Base-by-base conservation (phyloP, 2,888 invertebrate species). In the Nomada flava region DNA sequence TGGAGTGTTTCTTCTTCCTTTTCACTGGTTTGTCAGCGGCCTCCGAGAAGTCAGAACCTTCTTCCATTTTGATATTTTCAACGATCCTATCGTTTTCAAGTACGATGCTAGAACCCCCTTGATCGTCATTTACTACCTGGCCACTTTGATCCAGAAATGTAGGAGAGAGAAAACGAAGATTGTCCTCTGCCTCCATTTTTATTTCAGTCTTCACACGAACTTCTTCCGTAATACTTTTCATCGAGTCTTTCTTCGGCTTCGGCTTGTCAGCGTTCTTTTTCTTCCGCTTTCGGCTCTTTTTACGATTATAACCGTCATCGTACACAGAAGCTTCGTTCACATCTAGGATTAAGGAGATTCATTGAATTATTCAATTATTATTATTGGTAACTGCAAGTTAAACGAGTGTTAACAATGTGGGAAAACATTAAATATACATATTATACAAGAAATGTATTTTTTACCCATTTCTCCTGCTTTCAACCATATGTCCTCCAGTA, bases 401-500 rank as follows among this genome's bases (percentile, higher is more conserved):
- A 47, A 47, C 53, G 53, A n/a, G 7, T 20, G n/a, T 20, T 1
- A 53, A 57, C 26, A 13, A 2, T 13, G 10, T 26, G 11, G 13
- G 23, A 23, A 23, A 7, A 53, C 74, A 23, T 50, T 47, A 55
- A 59, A 42, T 13, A 60, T 0, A 36, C 42, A 42, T 26, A 76
- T 42, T 7, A 13, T 15, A 62, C 50, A 71, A 36, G 15, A 64
- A 65, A 76, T 47, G 18, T 65, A 70, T 64, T 85, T 13, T 90
- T 92, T 91, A 95, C 95, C 97, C 94, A 97, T 96, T 94, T 97
- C 97, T 64, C 96, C 97, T 50, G 97, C 97, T 94, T 97, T 97
- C 15, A 97, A 91, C 96, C 97, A 97, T 86, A 97, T 97, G 89
- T 97, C 97, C 93, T 97, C 97, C 4, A 97, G 94, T 7, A 95